Base-by-base conservation (phyloP, 2,113 vertebrate genomes). In the Microtus montanus region DNA sequence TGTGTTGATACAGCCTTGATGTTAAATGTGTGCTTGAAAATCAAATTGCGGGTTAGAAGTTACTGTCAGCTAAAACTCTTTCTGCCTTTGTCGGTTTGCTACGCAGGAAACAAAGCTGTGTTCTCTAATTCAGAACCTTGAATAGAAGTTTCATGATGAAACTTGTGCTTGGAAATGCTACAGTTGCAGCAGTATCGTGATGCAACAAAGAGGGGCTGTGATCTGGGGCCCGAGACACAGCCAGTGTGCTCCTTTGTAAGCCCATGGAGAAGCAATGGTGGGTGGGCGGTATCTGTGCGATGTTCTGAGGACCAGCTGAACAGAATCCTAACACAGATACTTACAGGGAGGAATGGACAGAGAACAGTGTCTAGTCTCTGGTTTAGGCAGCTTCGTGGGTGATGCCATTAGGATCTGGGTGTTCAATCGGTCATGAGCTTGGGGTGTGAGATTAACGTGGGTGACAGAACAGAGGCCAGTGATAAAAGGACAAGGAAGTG, bases 161-260 rank as follows among this genome's bases (percentile, higher is more conserved):
- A 78, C 91, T 14, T 86, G 73, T 95, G 63, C 82, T 92, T 89
- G 86, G 83, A 91, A 96, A 82, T 70, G 63, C 0, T 87, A 11
- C 38, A 26, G 10, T 80, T 78, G 44, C 19, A 54, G 13, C 44
- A 71, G 9, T 58, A 1, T 77, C 15, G 54, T 84, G 64, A 52
- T 78, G 35, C 0, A 11, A 22, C 2, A 30, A 44, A 84, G n/a
- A 13, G 17, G 15, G 30, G 35, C 5, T 35, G 30, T 58, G 66
- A 52, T 49, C 89, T 49, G 73, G 91, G 38, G 79, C 19, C 35
- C 77, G 9, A 61, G 26, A 14, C 33, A 13, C 12, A 61, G 14
- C 47, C 49, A 14, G 70, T 83, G 1, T 49, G n/a, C 10, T 52
- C 22, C n/a, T 44, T 0, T 13, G 6, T 8, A 35, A 90, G 52